Base-by-base conservation (phyloP, 2,888 invertebrate genomes). In the Cryptus armator region DNA sequence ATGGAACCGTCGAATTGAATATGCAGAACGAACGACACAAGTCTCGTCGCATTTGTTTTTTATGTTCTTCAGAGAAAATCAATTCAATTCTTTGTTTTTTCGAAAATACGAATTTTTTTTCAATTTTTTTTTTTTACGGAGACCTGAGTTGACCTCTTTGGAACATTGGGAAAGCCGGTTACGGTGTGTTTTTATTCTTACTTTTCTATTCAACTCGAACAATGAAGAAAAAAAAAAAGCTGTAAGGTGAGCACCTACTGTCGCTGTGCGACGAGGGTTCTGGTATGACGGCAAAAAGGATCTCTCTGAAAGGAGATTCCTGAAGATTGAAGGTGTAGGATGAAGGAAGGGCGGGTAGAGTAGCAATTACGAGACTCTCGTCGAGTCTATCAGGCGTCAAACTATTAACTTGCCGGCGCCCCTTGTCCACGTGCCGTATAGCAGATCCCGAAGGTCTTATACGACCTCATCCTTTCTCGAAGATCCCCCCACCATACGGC, bases 321-420 rank as follows among this genome's bases (percentile, higher is more conserved):
- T 64, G 68, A 86, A 86, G 75, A 79, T 83, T 59, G 70, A 76
- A 72, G 76, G 48, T 71, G 43, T 64, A 70, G 76, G 62, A 84
- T 43, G 66, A 75, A 48, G 53, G 62, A 48, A 66, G 66, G 76
- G 80, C 46, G 67, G 64, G 53, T 43, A 85, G 79, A 85, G 81
- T 81, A 75, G 87, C 87, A 87, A 87, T 89, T 89, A 87, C 86
- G 46, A 29, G 77, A 74, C 77, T 83, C 85, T 80, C 77, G 82
- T 71, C 74, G 79, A 74, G 84, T 87, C 87, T 87, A 83, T 86
- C 87, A 87, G 86, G 84, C 85, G 87, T 87, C 88, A 84, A 87
- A 87, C 87, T 86, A 86, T 89, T 87, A 87, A 88, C 87, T 87
- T 79, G 67, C 75, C 62, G 67, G 82, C 77, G 72, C 66, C 83